Evolutionary conservation across 2,888 invertebrate species (phyloP).

Genomic region (Cheilosia impressa): DNA sequence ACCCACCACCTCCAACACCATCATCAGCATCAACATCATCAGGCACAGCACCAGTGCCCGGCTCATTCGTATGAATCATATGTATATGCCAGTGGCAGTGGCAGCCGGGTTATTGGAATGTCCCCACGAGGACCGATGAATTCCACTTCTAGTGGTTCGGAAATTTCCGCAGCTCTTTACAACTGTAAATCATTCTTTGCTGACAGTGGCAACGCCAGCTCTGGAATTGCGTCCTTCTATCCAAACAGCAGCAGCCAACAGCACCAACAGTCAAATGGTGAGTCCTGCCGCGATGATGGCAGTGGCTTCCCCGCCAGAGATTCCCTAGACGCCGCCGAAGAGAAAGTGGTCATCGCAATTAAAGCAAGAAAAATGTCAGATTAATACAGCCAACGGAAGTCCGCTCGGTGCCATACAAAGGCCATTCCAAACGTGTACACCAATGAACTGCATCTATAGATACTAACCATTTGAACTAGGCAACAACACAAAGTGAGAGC

Average conservation of each 20-base stretch:
- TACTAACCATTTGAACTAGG: conserved; percentile 14
- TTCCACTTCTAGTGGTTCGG: conserved; percentile 55
- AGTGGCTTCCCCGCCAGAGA: conserved; percentile 50
- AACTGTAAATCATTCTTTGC: conserved; percentile 74
- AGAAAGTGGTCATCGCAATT: conserved; percentile 70
- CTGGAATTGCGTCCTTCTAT: conserved; percentile 69
- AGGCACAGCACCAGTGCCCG: conserved; percentile 56
- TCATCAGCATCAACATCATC: conserved; percentile 43
- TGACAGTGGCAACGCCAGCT: conserved; percentile 63
- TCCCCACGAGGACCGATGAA: conserved; percentile 62
- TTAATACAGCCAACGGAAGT: conserved; percentile 52
- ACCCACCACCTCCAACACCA: conserved; percentile 33
- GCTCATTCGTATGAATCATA: conserved; percentile 71
- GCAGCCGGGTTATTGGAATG: conserved; percentile 52
- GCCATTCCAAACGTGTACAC: conserved; percentile 6
- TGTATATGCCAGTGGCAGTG: conserved; percentile 64
- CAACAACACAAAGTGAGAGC: neutral
- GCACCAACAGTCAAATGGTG: conserved; percentile 56
- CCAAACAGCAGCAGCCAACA: conserved; percentile 40
- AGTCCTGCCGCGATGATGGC: conserved; percentile 62
- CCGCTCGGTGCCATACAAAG: neutral
- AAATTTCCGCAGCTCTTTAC: conserved; percentile 64
- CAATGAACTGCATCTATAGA: neutral
- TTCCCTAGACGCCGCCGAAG: conserved; percentile 44
- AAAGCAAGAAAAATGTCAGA: conserved; percentile 70